Conservation (phyloP, 2,113 vertebrate species). For the Zosterops pallidus region DNA sequence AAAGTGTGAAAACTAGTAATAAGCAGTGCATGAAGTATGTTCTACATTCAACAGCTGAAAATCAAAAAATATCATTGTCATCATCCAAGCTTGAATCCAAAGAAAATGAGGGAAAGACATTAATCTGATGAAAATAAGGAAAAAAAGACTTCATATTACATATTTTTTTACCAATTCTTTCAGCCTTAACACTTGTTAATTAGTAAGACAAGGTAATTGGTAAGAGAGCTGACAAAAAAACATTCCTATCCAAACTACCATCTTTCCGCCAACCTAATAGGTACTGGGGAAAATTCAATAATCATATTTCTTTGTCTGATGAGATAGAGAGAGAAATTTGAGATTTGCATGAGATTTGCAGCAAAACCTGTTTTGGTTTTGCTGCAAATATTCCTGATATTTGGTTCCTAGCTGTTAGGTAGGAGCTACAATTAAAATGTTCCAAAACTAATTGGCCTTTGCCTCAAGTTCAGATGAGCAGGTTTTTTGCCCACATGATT, state of each 20-base stretch:
- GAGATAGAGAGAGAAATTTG: background rate
- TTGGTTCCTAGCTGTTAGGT: background rate
- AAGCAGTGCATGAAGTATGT: background rate
- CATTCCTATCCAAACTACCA: background rate
- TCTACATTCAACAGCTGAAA: background rate
- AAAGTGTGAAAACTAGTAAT: background rate
- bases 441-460: background rate
- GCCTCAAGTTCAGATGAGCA: background rate
- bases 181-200: background rate
- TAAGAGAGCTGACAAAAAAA: background rate
- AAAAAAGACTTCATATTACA: background rate
- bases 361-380: background rate
- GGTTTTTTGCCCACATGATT: background rate
- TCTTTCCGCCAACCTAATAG: background rate
- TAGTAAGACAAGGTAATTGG: background rate
- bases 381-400: background rate
- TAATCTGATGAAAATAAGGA: background rate
- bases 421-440: background rate
- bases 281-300: background rate
- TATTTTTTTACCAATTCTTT: background rate
- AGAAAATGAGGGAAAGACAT: background rate
- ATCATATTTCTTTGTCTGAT: background rate
- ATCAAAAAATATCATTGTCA: background rate
- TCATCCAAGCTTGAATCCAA: background rate
- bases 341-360: background rate